Evolutionary conservation across 2,113 vertebrate genomes (phyloP), one percentile per base, ranked within the genome.

Genomic region (Apeltes quadracus): DNA sequence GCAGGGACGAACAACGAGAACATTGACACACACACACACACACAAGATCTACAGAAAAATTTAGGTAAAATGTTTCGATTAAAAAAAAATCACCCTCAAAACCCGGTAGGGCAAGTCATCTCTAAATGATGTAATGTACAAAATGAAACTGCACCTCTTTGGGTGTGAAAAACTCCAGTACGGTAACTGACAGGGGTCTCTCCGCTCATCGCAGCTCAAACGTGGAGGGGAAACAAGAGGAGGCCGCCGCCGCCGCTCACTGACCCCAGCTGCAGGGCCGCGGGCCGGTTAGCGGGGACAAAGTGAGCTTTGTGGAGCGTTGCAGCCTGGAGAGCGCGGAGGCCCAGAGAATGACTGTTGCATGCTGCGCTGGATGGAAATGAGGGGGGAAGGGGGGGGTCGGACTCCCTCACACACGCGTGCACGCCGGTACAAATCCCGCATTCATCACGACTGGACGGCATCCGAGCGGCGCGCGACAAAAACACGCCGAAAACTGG

Each of bases 281-380:
- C 6, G 29, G 15, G 82, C 85, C 80, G 70, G 69, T 76, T 54
- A 46, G 73, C 87, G 27, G 71, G 72, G 73, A 93, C 90, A 93
- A 85, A 89, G 90, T 88, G 78, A 57, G 87, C 89, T 91, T 90
- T 90, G 90, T 91, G 69, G 64, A 68, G 66, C 36, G 39, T 74
- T 39, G 7, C 54, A 81, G 82, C 63, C 72, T 65, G 34, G 61
- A 84, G 72, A 90, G 76, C 13, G 20, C 63, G 58, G 81, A 62
- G 82, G 64, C 85, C 71, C 69, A 79, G n/a, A 81, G 75, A 68
- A 81, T 23, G 71, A 81, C 83, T 75, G 89, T 85, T 89, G 84
- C 85, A 85, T 64, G 3, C 67, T 69, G 82, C 32, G 66, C 76
- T 57, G 75, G 88, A 89, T 83, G 89, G 87, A 90, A 92, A 92